phyloP scores from a whole-genome alignment of 2,797 vertebrate species.

The Eleutherodactylus coqui region DNA sequence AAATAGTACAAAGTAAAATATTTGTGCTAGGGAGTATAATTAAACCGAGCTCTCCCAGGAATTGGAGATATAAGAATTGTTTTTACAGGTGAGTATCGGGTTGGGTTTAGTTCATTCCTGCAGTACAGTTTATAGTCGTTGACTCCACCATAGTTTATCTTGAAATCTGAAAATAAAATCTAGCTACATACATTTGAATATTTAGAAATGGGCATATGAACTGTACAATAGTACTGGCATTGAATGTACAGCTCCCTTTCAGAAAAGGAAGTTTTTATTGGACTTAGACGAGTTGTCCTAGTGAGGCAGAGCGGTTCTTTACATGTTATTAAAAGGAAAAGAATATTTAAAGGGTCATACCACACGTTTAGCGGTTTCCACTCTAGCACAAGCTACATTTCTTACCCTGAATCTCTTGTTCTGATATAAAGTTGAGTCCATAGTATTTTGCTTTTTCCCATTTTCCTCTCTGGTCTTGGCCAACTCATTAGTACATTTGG shows the following conservation, averaged over 20 bases:
- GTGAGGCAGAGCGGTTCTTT: neutral
- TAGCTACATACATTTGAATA: slow-evolving; percentile 16
- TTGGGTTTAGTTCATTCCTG: slow-evolving; percentile 12
- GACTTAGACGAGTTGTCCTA: neutral
- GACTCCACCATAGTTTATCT: neutral
- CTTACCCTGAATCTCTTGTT: neutral
- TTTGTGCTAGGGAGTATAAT: slow-evolving; percentile 45
- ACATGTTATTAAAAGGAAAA: slow-evolving; percentile 5
- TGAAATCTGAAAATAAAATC: neutral
- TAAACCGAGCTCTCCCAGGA: slow-evolving; percentile 35
- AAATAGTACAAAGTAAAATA: slow-evolving; percentile 49
- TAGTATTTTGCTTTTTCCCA: neutral
- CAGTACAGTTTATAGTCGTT: neutral
- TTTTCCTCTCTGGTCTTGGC: neutral
- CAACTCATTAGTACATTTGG: neutral
- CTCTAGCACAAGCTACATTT: neutral
- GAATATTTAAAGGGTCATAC: neutral
- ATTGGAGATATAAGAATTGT: slow-evolving; percentile 44
- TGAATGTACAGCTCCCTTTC: neutral
- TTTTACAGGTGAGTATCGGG: slow-evolving; percentile 51
- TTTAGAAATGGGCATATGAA: slow-evolving; percentile 19
- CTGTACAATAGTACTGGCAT: neutral
- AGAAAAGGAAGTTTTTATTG: slow-evolving; percentile 22
- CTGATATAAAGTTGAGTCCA: neutral
- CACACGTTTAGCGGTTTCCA: neutral